Evolutionary conservation across 1,140 invertebrate genomes (phyloP).

Genomic region (Magallana gigas): DNA sequence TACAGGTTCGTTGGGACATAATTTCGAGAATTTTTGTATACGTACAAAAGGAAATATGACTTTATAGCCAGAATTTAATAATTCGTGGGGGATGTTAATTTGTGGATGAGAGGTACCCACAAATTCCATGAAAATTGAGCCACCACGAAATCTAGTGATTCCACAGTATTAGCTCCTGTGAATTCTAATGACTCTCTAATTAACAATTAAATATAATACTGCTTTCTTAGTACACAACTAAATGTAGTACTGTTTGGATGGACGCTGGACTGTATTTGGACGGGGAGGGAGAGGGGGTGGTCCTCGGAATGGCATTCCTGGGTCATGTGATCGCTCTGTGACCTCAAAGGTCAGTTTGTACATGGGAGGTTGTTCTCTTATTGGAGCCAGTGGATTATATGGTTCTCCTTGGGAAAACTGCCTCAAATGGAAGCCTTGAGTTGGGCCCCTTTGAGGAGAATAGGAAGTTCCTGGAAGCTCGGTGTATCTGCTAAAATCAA

Average conservation of each 20-base stretch:
- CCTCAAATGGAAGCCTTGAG: slow-evolving; percentile 5
- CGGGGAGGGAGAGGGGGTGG: slow-evolving; percentile 17
- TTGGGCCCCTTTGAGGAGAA: slow-evolving; percentile 5
- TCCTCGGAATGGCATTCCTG: slow-evolving; percentile 12
- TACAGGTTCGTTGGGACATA: too few relatives aligned
- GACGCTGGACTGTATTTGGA: background rate
- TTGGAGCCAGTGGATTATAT: background rate
- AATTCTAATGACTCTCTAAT: too few relatives aligned
- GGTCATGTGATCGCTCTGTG: slow-evolving; percentile 11
- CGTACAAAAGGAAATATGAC: too few relatives aligned
- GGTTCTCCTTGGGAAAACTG: background rate
- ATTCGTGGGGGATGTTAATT: too few relatives aligned
- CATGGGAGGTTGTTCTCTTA: slow-evolving; percentile 11
- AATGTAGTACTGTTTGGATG: slow-evolving; percentile 16
- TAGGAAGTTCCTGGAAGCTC: slow-evolving; percentile 10
- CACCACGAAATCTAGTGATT: too few relatives aligned
- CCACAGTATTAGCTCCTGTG: too few relatives aligned
- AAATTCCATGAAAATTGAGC: too few relatives aligned
- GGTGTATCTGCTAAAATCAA: background rate
- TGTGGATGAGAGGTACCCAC: too few relatives aligned
- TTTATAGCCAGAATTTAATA: too few relatives aligned
- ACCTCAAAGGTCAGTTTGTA: slow-evolving; percentile 16
- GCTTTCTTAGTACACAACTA: background rate
- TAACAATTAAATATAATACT: too few relatives aligned
- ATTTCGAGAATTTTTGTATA: too few relatives aligned